These are phyloP conservation scores for Trichonephila clavipes DNA, from an alignment of 1,140 invertebrate species.

Conservation along the genomic window DNA sequence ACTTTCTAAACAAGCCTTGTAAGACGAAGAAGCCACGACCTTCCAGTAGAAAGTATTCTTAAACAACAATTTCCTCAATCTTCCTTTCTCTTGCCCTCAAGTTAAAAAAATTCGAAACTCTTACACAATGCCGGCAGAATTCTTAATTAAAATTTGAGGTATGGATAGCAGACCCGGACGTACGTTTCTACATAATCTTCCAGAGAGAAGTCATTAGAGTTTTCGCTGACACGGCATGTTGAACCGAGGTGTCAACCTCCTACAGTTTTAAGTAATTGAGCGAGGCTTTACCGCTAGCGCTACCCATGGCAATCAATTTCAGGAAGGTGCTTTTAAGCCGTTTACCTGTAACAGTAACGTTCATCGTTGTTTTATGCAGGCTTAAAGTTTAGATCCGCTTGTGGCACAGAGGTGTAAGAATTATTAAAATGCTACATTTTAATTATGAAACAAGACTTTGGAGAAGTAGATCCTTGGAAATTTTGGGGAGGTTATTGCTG, in stretches of 20 bases:
- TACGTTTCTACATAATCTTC: neutral
- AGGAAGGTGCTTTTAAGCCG: neutral
- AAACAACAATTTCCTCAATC: neutral
- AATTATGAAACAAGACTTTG: slow-evolving; percentile 11
- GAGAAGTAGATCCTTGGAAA: neutral
- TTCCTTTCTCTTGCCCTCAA: neutral
- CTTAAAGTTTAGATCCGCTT: neutral
- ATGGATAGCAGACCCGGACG: neutral
- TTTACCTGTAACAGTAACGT: neutral
- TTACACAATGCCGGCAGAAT: neutral
- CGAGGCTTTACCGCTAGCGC: neutral
- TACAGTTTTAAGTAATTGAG: slow-evolving; percentile 25
- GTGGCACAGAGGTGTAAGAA: neutral
- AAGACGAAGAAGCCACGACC: neutral
- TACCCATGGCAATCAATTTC: slow-evolving; percentile 13
- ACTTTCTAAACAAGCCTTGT: neutral
- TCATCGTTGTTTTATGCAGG: neutral
- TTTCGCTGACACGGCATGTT: neutral
- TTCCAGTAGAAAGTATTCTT: neutral
- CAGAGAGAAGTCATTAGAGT: slow-evolving; percentile 19
- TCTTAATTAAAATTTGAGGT: slow-evolving; percentile 35
- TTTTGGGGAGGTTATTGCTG: neutral
- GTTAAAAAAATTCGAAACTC: neutral
- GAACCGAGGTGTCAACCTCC: slow-evolving; percentile 16
- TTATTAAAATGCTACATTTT: slow-evolving; percentile 32